Evolutionary conservation across 2,888 invertebrate species (phyloP).

Genomic region (Itoplectis maculator): DNA sequence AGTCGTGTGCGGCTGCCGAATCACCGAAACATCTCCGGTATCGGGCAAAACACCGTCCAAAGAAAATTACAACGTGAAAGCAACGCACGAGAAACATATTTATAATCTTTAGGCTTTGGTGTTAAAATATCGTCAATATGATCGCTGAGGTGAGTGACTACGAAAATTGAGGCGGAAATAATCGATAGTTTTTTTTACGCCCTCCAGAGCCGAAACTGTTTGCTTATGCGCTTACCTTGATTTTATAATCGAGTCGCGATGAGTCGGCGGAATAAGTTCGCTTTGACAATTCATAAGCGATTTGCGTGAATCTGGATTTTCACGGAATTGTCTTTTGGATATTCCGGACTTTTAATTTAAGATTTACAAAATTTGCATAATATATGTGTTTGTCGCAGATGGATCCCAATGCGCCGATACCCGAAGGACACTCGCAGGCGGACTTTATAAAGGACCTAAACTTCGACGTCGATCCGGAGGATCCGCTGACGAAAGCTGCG

Average conservation of each 20-base stretch:
- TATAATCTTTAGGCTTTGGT: not conserved
- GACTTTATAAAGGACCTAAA: conserved; percentile 79
- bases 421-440: conserved; percentile 72
- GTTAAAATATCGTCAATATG: not conserved
- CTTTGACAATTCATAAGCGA: not conserved
- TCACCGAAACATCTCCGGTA: too few species aligned
- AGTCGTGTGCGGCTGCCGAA: too few species aligned
- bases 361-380: not conserved
- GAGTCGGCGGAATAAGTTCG: conserved; percentile 10
- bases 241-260: conserved; percentile 11
- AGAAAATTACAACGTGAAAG: not conserved
- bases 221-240: not conserved
- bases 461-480: conserved; percentile 77
- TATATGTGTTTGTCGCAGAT: conserved; percentile 2
- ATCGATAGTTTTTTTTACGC: not conserved
- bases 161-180: not conserved
- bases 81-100: not conserved
- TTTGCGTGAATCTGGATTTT: not conserved
- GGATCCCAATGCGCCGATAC: conserved; percentile 47
- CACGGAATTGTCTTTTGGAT: not conserved
- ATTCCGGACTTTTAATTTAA: not conserved
- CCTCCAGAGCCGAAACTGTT: not conserved
- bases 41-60: not conserved
- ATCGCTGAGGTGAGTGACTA: not conserved
- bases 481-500: conserved; percentile 78